A percentile compares a stretch with the other conserved stretches of the same genome.
Evolutionary conservation across 1,140 invertebrate genomes (phyloP).

Genomic region (Oscheius sp.): DNA sequence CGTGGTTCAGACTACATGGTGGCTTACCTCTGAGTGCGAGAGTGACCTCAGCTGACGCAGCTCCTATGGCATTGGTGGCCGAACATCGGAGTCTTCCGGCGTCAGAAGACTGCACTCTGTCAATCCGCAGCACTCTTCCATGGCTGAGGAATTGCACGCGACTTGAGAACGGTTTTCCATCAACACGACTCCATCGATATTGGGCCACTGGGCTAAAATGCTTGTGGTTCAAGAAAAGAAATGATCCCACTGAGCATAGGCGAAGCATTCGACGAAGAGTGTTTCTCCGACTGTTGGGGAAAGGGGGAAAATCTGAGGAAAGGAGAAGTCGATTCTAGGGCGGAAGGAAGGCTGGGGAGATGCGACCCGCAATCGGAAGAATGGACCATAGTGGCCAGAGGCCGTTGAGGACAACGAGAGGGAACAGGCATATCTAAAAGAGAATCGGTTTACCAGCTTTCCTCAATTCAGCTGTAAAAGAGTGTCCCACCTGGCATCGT

Average conservation of each 20-base stretch:
- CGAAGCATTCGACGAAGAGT: slow-evolving; percentile 37
- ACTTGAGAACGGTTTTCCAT: slow-evolving; percentile 24
- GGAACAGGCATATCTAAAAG: slow-evolving; percentile 36
- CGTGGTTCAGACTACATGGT: neutral
- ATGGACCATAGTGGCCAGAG: slow-evolving; percentile 36
- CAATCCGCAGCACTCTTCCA: slow-evolving; percentile 32
- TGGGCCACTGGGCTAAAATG: slow-evolving; percentile 25
- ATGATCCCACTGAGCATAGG: slow-evolving; percentile 26
- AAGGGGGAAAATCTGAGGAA: slow-evolving; percentile 31
- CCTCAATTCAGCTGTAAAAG: neutral
- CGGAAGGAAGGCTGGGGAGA: slow-evolving; percentile 20
- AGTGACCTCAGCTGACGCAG: slow-evolving; percentile 23
- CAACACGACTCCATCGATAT: slow-evolving; percentile 32
- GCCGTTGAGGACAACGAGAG: slow-evolving; percentile 30
- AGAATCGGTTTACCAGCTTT: neutral
- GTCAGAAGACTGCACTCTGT: slow-evolving; percentile 30
- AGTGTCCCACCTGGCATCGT: slow-evolving; percentile 32
- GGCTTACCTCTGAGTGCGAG: slow-evolving; percentile 16
- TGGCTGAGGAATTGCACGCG: slow-evolving; percentile 7
- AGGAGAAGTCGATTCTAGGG: slow-evolving; percentile 27
- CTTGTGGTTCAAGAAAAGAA: neutral
- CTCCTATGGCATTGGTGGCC: slow-evolving; percentile 23
- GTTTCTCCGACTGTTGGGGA: slow-evolving; percentile 24
- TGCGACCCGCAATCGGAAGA: slow-evolving; percentile 26
- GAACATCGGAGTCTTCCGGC: slow-evolving; percentile 29